Evolutionary conservation across 1,140 invertebrate genomes (phyloP), one percentile per base, ranked within the genome.

Genomic region (Dreissena polymorpha): DNA sequence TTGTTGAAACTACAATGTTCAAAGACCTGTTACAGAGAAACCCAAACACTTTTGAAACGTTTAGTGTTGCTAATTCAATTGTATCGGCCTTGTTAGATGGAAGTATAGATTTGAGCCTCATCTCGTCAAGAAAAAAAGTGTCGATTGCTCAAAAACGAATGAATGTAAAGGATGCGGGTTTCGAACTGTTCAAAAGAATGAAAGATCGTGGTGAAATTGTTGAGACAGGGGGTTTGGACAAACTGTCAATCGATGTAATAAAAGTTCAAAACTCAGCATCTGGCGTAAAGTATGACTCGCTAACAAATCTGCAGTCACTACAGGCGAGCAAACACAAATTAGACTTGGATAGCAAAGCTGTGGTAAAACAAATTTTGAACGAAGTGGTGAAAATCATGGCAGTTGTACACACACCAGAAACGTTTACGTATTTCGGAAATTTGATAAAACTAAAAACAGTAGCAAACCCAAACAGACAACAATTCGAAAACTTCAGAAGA

Each of bases 181-280:
- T 53, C 21, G 16, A 72, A 21, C 50, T 72, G 50, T 72, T 72
- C 70, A 72, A 72, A 21, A 14, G 70, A n/a, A 72, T 72, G 70
- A 72, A 53, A 23, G 18, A n/a, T 18, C 13, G 70, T 16, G 70
- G 70, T n/a, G 70, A 72, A 72, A 72, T 72, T 53, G 50, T 53
- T 14, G 70, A 72, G 16, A 72, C 70, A 12, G 70, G 70, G 7
- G 70, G 70, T 21, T 51, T 72, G 13, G 70, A 72, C 16, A 72
- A 72, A 23, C 49, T 72, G 13, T 51, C 6, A n/a, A 23, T 72
- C 13, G 12, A 53, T n/a, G 49, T 53, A 16, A 50, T 72, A 53
- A 72, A 72, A 53, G 70, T 72, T 7, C 13, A 21, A 10, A 72
- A 72, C 49, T n/a, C 18, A 18, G 70, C 16, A 60, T 60, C 57